Conservation (phyloP, 2,113 vertebrate species). For the Excalfactoria chinensis region DNA sequence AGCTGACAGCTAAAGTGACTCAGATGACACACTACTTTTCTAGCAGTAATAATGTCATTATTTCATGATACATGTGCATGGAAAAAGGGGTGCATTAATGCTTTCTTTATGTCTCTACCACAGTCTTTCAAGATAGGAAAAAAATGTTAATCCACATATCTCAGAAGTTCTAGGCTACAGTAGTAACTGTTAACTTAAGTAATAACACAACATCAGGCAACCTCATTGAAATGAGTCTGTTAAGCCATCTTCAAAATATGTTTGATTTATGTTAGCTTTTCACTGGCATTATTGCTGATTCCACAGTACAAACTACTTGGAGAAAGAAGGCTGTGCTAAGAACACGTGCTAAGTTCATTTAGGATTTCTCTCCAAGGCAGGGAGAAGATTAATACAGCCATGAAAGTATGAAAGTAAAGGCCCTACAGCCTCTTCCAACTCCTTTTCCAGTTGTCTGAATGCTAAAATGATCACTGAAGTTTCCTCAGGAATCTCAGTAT, state of each 20-base stretch:
- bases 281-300: background rate
- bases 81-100: background rate
- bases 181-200: background rate
- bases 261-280: background rate
- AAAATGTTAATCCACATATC: background rate
- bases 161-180: background rate
- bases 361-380: background rate
- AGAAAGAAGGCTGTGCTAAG: background rate
- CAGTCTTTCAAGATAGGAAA: background rate
- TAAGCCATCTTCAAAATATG: background rate
- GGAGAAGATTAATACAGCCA: constrained; percentile 16
- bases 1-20: background rate
- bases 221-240: background rate
- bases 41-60: background rate
- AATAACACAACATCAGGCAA: background rate
- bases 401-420: constrained; percentile 27
- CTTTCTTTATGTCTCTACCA: background rate
- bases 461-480: constrained; percentile 26
- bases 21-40: background rate
- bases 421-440: background rate
- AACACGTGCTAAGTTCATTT: constrained; percentile 28
- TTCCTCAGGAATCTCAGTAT: background rate
- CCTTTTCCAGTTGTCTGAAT: background rate
- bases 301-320: background rate
- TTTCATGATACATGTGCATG: background rate